Conservation (phyloP, 2,797 vertebrate species). For the Anniella stebbinsi region DNA sequence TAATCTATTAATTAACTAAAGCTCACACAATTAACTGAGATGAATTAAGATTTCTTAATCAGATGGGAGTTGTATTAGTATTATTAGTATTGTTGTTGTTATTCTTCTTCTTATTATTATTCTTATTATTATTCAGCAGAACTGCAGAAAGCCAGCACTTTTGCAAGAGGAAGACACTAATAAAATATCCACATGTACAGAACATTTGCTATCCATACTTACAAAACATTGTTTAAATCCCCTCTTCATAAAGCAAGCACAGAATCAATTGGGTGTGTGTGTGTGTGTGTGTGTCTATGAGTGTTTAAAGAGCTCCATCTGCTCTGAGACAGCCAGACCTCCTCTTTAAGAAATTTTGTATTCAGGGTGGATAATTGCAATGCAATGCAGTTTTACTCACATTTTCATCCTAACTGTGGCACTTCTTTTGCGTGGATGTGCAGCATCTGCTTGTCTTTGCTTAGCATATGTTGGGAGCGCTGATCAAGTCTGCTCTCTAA, state of each 20-base stretch:
- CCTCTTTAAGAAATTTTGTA: conserved; percentile 26
- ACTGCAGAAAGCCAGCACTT: background rate
- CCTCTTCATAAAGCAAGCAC: background rate
- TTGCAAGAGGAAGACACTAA: background rate
- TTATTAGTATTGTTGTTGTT: background rate
- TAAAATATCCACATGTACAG: background rate
- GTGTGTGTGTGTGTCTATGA: background rate
- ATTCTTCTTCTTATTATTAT: background rate
- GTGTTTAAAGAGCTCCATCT: background rate
- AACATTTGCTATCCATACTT: background rate
- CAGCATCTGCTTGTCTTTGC: conserved; percentile 26
- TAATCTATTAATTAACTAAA: background rate
- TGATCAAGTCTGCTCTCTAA: background rate
- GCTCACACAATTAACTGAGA: background rate
- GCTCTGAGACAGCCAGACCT: background rate
- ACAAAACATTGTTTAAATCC: conserved; percentile 5
- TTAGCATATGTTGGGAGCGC: background rate
- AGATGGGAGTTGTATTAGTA: background rate
- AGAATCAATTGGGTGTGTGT: background rate
- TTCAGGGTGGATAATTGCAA: conserved; percentile 15
- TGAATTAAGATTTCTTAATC: background rate
- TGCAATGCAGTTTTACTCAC: background rate
- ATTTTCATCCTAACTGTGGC: background rate
- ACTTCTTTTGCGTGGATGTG: background rate
- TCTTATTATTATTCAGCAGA: background rate